Base-by-base conservation (phyloP, 2,888 invertebrate genomes). In the Chrysolina oricalcia region DNA sequence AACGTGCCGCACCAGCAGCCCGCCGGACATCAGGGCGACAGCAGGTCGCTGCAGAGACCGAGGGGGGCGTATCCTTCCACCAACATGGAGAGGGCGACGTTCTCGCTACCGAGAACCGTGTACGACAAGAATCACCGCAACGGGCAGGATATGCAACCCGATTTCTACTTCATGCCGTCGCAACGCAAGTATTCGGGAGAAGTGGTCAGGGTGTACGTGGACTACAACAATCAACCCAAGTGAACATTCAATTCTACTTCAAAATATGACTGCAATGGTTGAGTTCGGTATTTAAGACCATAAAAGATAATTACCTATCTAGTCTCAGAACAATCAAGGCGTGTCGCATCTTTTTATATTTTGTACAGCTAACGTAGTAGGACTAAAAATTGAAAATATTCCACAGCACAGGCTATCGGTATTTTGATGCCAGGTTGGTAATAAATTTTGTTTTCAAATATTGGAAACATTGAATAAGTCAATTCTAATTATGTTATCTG, bases 91-190 rank as follows among this genome's bases (percentile, higher is more conserved):
- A 91, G 95, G 0, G 92, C 93, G 10, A 92, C 94, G 0, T 94
- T 95, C 85, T 95, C 96, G 0, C 88, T 96, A 72, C 96, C 96
- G 0, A 91, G 96, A 19, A 93, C 93, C 0, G 90, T 91, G 0
- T 91, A 91, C 56, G 90, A 87, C 71, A 88, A 83, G 73, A 87
- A 86, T 67, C 82, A 85, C 75, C 85, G 82, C 13, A 82, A 82
- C 4, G 82, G 81, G 74, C 87, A 81, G 74, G 89, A 87, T 88
- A 90, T 92, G 79, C 93, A 94, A 83, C 94, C 97, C 0, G 97
- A 97, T 89, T 97, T 97, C 89, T 97, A 97, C 89, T 97, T 97
- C 89, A 97, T 97, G 97, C 97, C 97, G 63, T 96, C 96, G 78
- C 97, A 97, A 87, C 90, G 97, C 79, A 97, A 97, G 89, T 97